Conservation (phyloP, 2,888 invertebrate species). For the Formica aserva region DNA sequence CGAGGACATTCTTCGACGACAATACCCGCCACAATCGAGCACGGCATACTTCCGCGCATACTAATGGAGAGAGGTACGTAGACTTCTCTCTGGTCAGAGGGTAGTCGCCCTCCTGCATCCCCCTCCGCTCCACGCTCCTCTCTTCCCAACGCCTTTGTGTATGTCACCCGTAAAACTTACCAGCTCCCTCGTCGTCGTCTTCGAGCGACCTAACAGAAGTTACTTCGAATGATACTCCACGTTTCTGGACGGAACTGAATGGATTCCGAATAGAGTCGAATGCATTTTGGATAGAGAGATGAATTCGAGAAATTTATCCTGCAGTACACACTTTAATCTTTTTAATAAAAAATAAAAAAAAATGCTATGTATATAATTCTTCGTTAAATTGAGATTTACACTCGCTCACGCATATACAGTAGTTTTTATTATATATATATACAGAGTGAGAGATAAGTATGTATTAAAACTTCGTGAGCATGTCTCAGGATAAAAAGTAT, state of each 20-base stretch:
- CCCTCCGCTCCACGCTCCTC: background rate
- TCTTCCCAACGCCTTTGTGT: slow-evolving; percentile 51
- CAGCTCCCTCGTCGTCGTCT: background rate
- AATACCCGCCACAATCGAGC: slow-evolving; percentile 84
- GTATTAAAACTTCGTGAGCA: too few relatives aligned
- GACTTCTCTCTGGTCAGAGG: slow-evolving; percentile 71
- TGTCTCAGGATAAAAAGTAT: too few relatives aligned
- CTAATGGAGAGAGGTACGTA: slow-evolving; percentile 80
- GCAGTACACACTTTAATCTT: background rate
- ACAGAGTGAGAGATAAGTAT: too few relatives aligned
- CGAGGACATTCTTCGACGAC: slow-evolving; percentile 85
- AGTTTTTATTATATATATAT: background rate
- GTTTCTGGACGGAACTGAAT: background rate
- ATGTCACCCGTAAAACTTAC: slow-evolving; percentile 65
- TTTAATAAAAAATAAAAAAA: background rate
- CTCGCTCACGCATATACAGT: background rate
- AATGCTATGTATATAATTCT: too few relatives aligned
- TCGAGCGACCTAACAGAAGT: slow-evolving; percentile 11
- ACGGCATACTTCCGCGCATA: slow-evolving; percentile 83
- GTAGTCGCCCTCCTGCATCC: slow-evolving; percentile 54
- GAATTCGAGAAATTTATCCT: background rate
- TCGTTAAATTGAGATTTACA: background rate
- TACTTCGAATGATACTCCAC: slow-evolving; percentile 13
- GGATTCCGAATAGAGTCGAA: background rate
- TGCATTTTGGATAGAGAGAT: background rate